A percentile compares a stretch with the other conserved stretches of the same genome.
These are phyloP conservation scores for Diadromus collaris DNA, from an alignment of 2,888 invertebrate species.

Conservation along the genomic window DNA sequence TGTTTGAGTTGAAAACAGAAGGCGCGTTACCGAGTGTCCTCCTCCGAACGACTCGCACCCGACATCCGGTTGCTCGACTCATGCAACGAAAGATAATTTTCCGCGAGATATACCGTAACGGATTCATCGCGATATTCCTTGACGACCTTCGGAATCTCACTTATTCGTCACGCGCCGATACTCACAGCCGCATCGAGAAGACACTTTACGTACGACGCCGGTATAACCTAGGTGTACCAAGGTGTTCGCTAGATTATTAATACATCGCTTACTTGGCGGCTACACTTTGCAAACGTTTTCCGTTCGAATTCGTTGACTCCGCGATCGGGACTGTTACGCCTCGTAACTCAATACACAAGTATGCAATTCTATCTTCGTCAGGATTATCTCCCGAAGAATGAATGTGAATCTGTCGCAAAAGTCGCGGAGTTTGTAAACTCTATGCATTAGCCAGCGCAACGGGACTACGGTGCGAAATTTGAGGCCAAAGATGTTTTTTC, in stretches of 20 bases:
- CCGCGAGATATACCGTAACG: conserved; percentile 41
- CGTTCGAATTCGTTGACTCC: no score
- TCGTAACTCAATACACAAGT: neutral
- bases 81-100: conserved; percentile 40
- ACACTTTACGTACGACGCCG: conserved; percentile 28
- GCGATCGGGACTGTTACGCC: no score
- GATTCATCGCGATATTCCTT: conserved; percentile 49
- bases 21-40: conserved; percentile 16
- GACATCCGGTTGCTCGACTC: conserved; percentile 48
- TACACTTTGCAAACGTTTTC: no score
- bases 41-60: neutral
- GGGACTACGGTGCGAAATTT: no score
- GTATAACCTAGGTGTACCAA: conserved; percentile 36
- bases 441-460: no score
- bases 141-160: conserved; percentile 53
- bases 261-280: no score
- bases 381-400: conserved; percentile 7
- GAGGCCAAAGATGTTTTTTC: no score
- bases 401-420: neutral
- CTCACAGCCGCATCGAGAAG: conserved; percentile 8
- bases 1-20: neutral
- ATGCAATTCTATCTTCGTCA: neutral
- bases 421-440: neutral
- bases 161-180: conserved; percentile 57
- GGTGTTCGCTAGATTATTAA: neutral